phyloP scores from a whole-genome alignment of 2,888 invertebrate species.

The Ormyrus labotus region DNA sequence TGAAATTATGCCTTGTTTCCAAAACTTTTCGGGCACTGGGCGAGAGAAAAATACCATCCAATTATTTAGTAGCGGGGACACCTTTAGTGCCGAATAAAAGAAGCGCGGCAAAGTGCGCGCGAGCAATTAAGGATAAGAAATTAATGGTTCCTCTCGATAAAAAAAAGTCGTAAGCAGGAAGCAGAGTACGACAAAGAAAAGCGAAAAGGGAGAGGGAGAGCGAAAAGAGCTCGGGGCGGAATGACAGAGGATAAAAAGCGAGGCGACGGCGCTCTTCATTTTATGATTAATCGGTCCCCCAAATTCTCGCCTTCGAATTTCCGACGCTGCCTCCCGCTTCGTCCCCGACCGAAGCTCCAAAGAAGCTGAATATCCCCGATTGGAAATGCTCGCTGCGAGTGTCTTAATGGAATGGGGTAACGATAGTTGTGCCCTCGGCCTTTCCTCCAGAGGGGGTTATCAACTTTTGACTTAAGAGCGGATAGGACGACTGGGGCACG shows the following conservation, averaged over 20 bases:
- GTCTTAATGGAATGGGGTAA: constrained; percentile 55
- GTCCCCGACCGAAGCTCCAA: constrained; percentile 28
- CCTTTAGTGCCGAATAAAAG: too few species aligned
- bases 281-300: constrained; percentile 64
- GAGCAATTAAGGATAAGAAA: neutral
- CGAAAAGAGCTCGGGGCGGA: neutral
- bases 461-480: constrained; percentile 49
- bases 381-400: constrained; percentile 46
- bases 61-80: too few species aligned
- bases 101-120: too few species aligned
- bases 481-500: neutral
- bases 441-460: constrained; percentile 35
- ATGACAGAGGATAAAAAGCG: constrained; percentile 25
- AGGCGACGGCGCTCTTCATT: constrained; percentile 47
- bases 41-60: too few species aligned
- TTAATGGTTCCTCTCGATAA: neutral
- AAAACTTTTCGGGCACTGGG: neutral
- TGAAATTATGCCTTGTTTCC: constrained; percentile 16
- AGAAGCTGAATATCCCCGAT: constrained; percentile 54
- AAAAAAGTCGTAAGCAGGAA: neutral
- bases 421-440: constrained; percentile 46
- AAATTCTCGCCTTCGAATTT: constrained; percentile 51
- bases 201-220: neutral
- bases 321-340: neutral
- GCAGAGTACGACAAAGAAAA: neutral